Evolutionary conservation across 1,140 invertebrate genomes (phyloP).

Genomic region (Telenomus remus): DNA sequence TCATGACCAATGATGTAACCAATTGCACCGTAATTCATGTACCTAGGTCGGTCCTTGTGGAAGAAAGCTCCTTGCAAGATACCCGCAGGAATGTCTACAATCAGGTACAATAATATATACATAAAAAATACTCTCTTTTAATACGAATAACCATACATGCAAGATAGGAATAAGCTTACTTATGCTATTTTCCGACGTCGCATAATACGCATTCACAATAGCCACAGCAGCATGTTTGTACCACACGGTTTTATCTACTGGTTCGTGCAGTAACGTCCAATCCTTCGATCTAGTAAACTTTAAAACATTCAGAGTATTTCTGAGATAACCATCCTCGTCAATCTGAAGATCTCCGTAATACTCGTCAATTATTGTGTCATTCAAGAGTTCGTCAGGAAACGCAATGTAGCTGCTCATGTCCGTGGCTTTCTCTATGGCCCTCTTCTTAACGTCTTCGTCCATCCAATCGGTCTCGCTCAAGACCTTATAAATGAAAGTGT

Average conservation of each 20-base stretch:
- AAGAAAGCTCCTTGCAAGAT: conserved; percentile 94
- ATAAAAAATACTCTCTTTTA: no score
- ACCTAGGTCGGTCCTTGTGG: conserved; percentile 86
- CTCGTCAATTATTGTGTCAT: conserved; percentile 83
- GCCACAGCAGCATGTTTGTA: conserved; percentile 84
- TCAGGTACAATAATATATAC: no score
- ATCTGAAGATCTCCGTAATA: conserved; percentile 86
- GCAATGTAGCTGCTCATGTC: conserved; percentile 87
- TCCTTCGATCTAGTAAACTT: conserved; percentile 85
- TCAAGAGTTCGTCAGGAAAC: conserved; percentile 87
- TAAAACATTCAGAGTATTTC: conserved; percentile 85
- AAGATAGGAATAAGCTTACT: no score
- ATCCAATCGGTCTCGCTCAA: conserved; percentile 86
- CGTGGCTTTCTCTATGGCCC: conserved; percentile 83
- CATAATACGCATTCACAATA: conserved; percentile 89
- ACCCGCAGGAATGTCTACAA: conserved; percentile 90
- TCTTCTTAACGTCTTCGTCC: conserved; percentile 85
- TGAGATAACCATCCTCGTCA: conserved; percentile 80
- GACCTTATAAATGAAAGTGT: conserved; percentile 77
- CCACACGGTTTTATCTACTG: conserved; percentile 91
- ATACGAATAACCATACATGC: no score
- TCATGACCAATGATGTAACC: conserved; percentile 95
- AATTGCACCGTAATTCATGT: conserved; percentile 94
- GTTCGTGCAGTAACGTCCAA: conserved; percentile 84
- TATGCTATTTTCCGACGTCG: conserved; percentile 88